Percentiles rank a stretch among this genome's conserved stretches.
Conservation (phyloP, 2,113 vertebrate genomes). For the Lampris incognitus region DNA sequence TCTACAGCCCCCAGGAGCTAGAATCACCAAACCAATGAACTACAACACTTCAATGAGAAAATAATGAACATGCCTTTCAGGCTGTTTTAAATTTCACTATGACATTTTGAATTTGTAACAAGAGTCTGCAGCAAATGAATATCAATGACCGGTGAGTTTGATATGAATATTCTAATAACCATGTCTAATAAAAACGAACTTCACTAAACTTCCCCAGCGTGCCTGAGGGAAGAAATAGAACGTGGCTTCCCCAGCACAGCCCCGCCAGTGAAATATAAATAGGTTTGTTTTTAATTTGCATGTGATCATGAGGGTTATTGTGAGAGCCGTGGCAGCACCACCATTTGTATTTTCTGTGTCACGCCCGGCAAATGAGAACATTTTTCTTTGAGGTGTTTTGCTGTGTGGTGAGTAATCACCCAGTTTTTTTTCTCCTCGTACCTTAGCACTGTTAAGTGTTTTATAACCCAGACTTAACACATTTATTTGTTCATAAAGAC, state of each 20-base stretch:
- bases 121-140: slow-evolving; percentile 64
- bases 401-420: slow-evolving; percentile 59
- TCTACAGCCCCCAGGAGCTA: slow-evolving; percentile 36
- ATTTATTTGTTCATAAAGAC: slow-evolving; percentile 64
- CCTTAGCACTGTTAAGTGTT: slow-evolving; percentile 41
- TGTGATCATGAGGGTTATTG: slow-evolving; percentile 74
- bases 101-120: slow-evolving; percentile 74
- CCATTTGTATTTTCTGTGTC: slow-evolving; percentile 63
- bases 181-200: slow-evolving; percentile 67
- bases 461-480: slow-evolving; percentile 54
- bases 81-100: slow-evolving; percentile 63
- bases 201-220: slow-evolving; percentile 46
- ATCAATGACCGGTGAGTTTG: slow-evolving; percentile 63
- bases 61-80: slow-evolving; percentile 62
- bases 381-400: slow-evolving; percentile 61
- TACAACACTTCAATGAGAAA: slow-evolving; percentile 61
- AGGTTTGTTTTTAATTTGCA: slow-evolving; percentile 80
- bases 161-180: slow-evolving; percentile 76
- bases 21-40: slow-evolving; percentile 53
- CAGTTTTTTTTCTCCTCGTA: slow-evolving; percentile 19
- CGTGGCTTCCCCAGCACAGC: slow-evolving; percentile 41
- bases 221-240: slow-evolving; percentile 62
- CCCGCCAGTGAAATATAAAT: slow-evolving; percentile 72
- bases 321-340: slow-evolving; percentile 39
- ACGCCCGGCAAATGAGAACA: slow-evolving; percentile 46